These are phyloP conservation scores for Thomomys bottae DNA, from an alignment of 2,113 vertebrate genomes.

Conservation along the genomic window DNA sequence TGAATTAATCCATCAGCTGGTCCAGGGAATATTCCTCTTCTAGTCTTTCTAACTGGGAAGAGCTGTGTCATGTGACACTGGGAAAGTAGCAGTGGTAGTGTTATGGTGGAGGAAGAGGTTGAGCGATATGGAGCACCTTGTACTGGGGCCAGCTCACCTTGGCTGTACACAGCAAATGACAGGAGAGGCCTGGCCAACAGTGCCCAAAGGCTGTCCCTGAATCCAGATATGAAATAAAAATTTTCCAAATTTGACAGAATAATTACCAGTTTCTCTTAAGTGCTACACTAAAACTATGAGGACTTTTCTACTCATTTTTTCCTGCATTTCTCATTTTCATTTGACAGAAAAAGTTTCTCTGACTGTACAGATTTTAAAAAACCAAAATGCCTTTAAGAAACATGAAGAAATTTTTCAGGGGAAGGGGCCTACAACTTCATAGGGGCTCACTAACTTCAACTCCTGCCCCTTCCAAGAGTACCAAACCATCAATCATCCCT, in stretches of 20 bases:
- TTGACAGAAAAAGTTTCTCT: constrained; percentile 86
- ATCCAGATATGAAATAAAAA: neutral
- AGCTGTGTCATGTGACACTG: neutral
- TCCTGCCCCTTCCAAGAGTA: constrained; percentile 49
- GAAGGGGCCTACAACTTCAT: constrained; percentile 50
- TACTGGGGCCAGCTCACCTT: neutral
- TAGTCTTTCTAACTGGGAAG: neutral
- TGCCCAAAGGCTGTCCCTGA: neutral
- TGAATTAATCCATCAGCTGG: neutral
- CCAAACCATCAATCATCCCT: constrained; percentile 33
- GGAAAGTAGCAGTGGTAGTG: neutral
- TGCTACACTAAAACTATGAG: neutral
- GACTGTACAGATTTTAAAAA: constrained; percentile 86
- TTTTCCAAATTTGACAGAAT: neutral
- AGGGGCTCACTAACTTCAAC: constrained; percentile 23
- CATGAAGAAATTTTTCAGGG: constrained; percentile 77
- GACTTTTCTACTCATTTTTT: neutral
- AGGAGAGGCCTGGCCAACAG: rapidly evolving
- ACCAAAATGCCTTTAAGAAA: constrained; percentile 86
- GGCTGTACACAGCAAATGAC: too few relatives aligned
- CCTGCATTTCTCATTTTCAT: constrained; percentile 83
- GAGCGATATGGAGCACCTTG: neutral
- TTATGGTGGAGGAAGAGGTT: rapidly evolving
- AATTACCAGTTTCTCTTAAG: neutral
- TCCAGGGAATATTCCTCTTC: neutral